These are phyloP conservation scores for Teleogryllus occipitalis DNA, from an alignment of 1,140 invertebrate genomes.

Conservation along the genomic window DNA sequence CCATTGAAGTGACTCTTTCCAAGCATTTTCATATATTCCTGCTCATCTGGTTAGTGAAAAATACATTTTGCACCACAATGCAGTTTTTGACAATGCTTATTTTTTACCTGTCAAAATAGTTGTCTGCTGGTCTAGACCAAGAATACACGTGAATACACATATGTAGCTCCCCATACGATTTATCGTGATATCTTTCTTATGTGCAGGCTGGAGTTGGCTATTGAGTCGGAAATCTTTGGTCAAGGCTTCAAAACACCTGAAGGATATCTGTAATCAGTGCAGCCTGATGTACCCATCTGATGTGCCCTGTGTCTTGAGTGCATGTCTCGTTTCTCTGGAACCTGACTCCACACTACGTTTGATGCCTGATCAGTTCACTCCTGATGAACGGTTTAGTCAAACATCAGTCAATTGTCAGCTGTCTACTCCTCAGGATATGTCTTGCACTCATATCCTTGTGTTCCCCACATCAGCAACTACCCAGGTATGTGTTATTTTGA, in stretches of 20 bases:
- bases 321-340: constrained; percentile 94
- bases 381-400: constrained; percentile 83
- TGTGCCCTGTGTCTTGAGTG: constrained; percentile 86
- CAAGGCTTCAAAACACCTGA: constrained; percentile 76
- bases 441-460: constrained; percentile 95
- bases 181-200: background rate
- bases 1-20: too few relatives aligned
- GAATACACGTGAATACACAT: too few relatives aligned
- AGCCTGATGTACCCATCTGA: constrained; percentile 67
- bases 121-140: too few relatives aligned
- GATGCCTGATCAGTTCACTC: constrained; percentile 90
- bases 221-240: constrained; percentile 84
- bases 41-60: too few relatives aligned
- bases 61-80: too few relatives aligned
- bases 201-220: constrained; percentile 80
- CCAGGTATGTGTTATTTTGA: constrained; percentile 51
- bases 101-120: too few relatives aligned
- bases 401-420: constrained; percentile 74
- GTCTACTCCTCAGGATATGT: constrained; percentile 87
- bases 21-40: too few relatives aligned
- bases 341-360: constrained; percentile 87
- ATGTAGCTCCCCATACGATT: too few relatives aligned
- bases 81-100: too few relatives aligned
- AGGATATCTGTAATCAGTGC: constrained; percentile 87
- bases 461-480: constrained; percentile 97